phyloP scores from a whole-genome alignment of 2,888 invertebrate genomes.

The Gryllus longicercus region DNA sequence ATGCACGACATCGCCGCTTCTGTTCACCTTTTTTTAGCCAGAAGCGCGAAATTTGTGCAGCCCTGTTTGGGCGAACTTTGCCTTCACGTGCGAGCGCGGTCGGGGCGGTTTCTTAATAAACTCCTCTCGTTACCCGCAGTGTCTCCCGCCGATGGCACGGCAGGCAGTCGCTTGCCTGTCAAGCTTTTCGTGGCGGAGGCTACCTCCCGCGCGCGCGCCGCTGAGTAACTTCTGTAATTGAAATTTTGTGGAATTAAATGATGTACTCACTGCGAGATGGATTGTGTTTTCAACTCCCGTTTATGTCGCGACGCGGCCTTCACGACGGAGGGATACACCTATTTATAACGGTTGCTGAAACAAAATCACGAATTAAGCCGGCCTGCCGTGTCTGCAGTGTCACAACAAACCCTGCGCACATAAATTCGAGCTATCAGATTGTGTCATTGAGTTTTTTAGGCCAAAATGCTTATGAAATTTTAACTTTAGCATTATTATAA shows the following conservation, averaged over 20 bases:
- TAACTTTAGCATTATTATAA: no score
- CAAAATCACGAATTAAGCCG: no score
- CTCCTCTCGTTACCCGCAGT: not conserved
- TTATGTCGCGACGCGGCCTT: not conserved
- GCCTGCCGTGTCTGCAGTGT: no score
- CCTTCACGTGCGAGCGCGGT: not conserved
- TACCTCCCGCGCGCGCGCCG: no score
- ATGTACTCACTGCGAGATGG: not conserved
- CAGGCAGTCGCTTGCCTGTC: not conserved
- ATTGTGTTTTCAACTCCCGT: conserved; percentile 9
- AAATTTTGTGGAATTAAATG: conserved; percentile 1
- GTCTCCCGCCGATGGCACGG: not conserved
- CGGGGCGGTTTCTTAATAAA: not conserved
- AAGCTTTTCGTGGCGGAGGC: no score
- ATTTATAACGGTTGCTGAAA: not conserved
- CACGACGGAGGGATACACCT: not conserved
- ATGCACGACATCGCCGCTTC: no score
- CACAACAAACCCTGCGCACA: no score
- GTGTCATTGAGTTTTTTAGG: no score
- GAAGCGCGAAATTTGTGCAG: no score
- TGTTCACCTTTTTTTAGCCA: no score
- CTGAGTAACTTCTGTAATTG: not conserved
- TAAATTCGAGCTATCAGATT: no score
- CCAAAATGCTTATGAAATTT: no score
- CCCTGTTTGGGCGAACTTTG: not conserved